phyloP scores from a whole-genome alignment of 2,113 vertebrate species.

The Corvus hawaiiensis region DNA sequence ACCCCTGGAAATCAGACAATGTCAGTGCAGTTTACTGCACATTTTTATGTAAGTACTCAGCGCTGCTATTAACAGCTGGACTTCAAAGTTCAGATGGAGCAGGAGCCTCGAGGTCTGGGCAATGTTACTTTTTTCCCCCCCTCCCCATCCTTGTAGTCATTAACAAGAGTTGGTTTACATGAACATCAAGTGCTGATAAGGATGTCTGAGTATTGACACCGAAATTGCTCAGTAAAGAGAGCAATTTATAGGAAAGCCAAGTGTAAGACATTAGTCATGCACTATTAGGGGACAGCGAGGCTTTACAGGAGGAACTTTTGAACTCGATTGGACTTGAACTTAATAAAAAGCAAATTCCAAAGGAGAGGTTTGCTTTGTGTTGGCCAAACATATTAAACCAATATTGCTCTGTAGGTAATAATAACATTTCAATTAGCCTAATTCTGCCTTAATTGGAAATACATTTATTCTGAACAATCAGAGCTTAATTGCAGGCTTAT shows the following conservation, averaged over 20 bases:
- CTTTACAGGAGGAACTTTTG: constrained; percentile 40
- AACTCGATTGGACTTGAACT: constrained; percentile 57
- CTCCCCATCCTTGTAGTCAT: background rate
- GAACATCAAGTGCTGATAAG: constrained; percentile 66
- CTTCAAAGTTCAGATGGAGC: constrained; percentile 51
- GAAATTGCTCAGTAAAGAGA: constrained; percentile 46
- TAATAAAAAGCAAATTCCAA: constrained; percentile 21
- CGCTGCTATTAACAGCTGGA: constrained; percentile 56
- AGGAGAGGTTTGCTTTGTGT: background rate
- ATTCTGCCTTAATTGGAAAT: constrained; percentile 17
- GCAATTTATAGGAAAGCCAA: constrained; percentile 65
- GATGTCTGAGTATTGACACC: constrained; percentile 59
- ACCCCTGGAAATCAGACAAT: constrained; percentile 1
- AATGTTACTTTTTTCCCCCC: background rate
- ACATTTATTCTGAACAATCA: background rate
- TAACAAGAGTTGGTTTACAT: constrained; percentile 62
- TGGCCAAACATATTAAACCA: background rate
- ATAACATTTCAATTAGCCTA: background rate
- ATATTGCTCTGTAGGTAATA: constrained; percentile 17
- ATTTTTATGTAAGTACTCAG: constrained; percentile 13
- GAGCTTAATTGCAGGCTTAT: background rate
- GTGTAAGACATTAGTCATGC: constrained; percentile 65
- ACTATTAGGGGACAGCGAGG: constrained; percentile 60
- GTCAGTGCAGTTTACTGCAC: constrained; percentile 24
- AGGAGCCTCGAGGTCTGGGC: constrained; percentile 39